phyloP scores from a whole-genome alignment of 2,888 invertebrate species.

The Clepsis dumicolana region DNA sequence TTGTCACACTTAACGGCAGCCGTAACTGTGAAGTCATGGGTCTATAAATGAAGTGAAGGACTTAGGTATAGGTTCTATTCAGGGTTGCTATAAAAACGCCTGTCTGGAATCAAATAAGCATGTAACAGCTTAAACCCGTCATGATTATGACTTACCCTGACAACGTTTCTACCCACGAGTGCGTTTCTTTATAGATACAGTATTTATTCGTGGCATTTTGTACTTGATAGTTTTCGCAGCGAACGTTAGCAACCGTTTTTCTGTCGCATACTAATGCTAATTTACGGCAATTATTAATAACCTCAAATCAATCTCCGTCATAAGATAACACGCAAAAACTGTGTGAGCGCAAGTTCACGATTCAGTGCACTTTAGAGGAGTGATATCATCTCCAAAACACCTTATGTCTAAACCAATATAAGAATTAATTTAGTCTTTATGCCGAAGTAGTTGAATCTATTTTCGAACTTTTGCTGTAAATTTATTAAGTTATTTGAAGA shows the following conservation, averaged over 20 bases:
- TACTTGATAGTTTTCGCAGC: neutral
- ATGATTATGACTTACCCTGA: no score
- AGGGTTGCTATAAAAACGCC: no score
- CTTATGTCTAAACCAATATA: neutral
- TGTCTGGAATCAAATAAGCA: no score
- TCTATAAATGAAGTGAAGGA: no score
- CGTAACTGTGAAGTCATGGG: conserved; percentile 46
- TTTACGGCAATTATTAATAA: conserved; percentile 23
- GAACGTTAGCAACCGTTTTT: conserved; percentile 10
- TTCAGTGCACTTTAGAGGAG: conserved; percentile 24
- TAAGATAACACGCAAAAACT: conserved; percentile 19
- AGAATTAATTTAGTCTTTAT: neutral
- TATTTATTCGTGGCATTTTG: neutral
- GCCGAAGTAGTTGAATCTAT: neutral
- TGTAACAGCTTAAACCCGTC: no score
- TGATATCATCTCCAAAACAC: neutral
- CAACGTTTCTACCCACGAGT: no score
- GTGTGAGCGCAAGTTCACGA: conserved; percentile 27
- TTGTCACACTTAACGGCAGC: conserved; percentile 45
- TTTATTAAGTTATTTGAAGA: neutral
- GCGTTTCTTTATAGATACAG: no score
- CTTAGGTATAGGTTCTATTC: no score
- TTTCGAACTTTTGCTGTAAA: neutral
- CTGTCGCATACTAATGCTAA: conserved; percentile 12
- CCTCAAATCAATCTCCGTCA: conserved; percentile 9